Evolutionary conservation across 2,113 vertebrate genomes (phyloP), one percentile per base, ranked within the genome.

Genomic region (Corydoras sp.): DNA sequence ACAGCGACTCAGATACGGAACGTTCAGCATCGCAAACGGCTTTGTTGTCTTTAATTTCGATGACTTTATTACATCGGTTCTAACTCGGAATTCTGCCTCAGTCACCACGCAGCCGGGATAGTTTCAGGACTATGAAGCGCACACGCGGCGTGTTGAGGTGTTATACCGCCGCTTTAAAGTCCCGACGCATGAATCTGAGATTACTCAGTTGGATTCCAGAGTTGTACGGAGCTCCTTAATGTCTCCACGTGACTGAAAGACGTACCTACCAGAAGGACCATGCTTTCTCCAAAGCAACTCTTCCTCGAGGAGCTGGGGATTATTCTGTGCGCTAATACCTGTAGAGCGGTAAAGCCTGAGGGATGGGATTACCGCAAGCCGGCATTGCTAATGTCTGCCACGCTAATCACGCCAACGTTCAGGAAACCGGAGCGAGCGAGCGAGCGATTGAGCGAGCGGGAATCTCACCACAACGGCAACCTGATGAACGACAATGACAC

Each of bases 271-370:
- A 95, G 93, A 89, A 93, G 88, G 90, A 95, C 91, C 89, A 43
- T 43, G 92, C 92, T 92, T 93, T 93, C 94, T n/a, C 6, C 92
- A 93, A 94, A 90, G 54, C 67, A 1, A 10, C 93, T 83, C 85
- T 90, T 92, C 89, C 91, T 94, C 77, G 85, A 94, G 93, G 91
- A 94, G 92, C 92, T 95, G 91, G 94, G 94, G 94, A 98, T 99
- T 95, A 97, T 93, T 95, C 94, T 81, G 89, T 91, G 86, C 94
- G 93, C 92, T 98, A 98, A 97, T 98, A 96, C 95, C 94, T 97
- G 94, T 94, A 94, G 94, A 95, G 91, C 91, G 91, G 90, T 18
- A 95, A 95, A 95, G 94, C 93, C 94, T 99, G 94, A 98, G 95
- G 95, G 95, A 98, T 94, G 93, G 94, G 97, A 98, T 98, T 99